A percentile compares a stretch with the other conserved stretches of the same genome.
Evolutionary conservation across 2,113 vertebrate genomes (phyloP).

Genomic region (Macheiramphus alcinus): DNA sequence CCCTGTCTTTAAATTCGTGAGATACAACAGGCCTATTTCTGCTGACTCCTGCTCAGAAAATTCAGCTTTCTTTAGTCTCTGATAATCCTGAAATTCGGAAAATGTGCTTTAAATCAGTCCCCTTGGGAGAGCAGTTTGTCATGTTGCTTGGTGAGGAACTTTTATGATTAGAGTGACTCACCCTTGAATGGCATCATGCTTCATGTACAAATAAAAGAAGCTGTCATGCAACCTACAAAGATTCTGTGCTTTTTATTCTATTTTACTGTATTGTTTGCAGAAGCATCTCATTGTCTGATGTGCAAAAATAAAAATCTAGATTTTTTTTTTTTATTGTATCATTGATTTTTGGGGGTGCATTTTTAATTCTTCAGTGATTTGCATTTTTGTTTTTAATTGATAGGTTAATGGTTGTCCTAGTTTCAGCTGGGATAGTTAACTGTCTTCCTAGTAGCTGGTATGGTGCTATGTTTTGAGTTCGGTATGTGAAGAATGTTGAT

Average conservation of each 20-base stretch:
- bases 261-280: background rate
- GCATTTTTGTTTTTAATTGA: background rate
- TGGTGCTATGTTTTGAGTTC: no score
- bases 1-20: background rate
- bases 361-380: background rate
- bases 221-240: background rate
- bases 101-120: slow-evolving; percentile 50
- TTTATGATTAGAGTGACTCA: slow-evolving; percentile 82
- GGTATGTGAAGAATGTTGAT: no score
- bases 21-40: background rate
- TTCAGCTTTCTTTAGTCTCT: background rate
- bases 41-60: slow-evolving; percentile 21
- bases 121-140: slow-evolving; percentile 72
- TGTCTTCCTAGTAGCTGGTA: no score
- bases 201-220: slow-evolving; percentile 59
- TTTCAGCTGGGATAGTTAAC: no score
- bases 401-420: no score
- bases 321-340: background rate
- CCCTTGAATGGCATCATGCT: slow-evolving; percentile 74
- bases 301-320: background rate
- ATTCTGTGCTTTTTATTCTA: background rate
- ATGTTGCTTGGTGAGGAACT: slow-evolving; percentile 78
- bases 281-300: background rate
- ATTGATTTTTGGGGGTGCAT: background rate
- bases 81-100: background rate